These are phyloP conservation scores for Drosophila takahashii DNA, from an alignment of 1,140 invertebrate genomes.

Conservation along the genomic window DNA sequence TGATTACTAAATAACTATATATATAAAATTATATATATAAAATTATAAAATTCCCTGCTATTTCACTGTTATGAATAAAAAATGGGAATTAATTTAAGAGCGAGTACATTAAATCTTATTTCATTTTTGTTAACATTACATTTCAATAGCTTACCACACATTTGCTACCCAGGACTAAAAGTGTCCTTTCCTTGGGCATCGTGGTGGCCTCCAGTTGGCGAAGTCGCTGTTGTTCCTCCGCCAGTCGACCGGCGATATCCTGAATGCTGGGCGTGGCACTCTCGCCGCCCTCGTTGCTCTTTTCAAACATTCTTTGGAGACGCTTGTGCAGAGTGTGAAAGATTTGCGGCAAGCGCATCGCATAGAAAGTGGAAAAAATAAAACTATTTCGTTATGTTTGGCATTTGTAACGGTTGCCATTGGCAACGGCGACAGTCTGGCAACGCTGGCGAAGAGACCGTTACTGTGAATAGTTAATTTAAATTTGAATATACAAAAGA, in stretches of 20 bases:
- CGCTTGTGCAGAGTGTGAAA: slow-evolving; percentile 54
- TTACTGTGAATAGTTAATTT: neutral
- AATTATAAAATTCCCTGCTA: too few relatives aligned
- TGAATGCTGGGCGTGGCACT: slow-evolving; percentile 71
- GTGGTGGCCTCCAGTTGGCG: slow-evolving; percentile 56
- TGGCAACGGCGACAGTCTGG: slow-evolving; percentile 11
- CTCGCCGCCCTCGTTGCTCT: slow-evolving; percentile 27
- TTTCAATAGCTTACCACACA: slow-evolving; percentile 84
- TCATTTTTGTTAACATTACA: too few relatives aligned
- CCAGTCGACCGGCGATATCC: slow-evolving; percentile 79
- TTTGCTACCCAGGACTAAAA: slow-evolving; percentile 87
- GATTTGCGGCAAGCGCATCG: slow-evolving; percentile 67
- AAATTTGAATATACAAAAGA: neutral
- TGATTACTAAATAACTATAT: too few relatives aligned
- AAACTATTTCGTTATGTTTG: slow-evolving; percentile 20
- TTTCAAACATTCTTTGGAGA: slow-evolving; percentile 69
- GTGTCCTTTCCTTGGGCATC: slow-evolving; percentile 84
- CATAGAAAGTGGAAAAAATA: slow-evolving; percentile 18
- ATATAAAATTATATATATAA: too few relatives aligned
- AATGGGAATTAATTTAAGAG: neutral
- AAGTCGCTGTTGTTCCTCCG: slow-evolving; percentile 70
- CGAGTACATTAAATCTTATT: too few relatives aligned
- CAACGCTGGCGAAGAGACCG: slow-evolving; percentile 1
- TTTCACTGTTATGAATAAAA: neutral
- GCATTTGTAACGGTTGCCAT: slow-evolving; percentile 16